These are phyloP conservation scores for Macropus fuliginosus DNA, from an alignment of 2,797 vertebrate species.

Conservation along the genomic window DNA sequence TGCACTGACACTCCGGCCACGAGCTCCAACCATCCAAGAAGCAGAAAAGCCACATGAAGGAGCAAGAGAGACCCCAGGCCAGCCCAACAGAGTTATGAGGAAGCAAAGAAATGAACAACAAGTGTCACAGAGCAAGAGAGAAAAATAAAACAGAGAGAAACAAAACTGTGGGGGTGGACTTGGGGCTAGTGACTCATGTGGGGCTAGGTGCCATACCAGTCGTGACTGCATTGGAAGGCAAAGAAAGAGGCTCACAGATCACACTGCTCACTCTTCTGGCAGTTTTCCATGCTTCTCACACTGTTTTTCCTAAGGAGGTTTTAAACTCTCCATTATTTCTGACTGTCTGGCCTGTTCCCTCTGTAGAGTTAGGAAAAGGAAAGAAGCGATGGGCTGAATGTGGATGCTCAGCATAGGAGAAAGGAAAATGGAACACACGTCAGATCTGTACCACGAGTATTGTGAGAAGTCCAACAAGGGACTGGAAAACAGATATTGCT, in stretches of 20 bases:
- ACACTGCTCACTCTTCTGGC: background rate
- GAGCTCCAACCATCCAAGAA: constrained; percentile 92
- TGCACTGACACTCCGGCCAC: constrained; percentile 95
- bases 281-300: background rate
- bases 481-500: background rate
- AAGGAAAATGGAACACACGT: background rate
- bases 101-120: constrained; percentile 82
- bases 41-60: constrained; percentile 87
- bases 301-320: constrained; percentile 37
- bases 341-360: background rate
- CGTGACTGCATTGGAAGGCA: background rate
- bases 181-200: background rate
- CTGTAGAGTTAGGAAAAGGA: background rate
- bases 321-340: background rate
- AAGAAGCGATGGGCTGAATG: background rate
- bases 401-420: background rate
- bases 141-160: constrained; percentile 77
- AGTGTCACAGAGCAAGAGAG: constrained; percentile 82
- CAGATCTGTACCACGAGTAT: background rate
- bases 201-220: background rate
- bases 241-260: background rate
- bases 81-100: constrained; percentile 85
- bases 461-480: background rate
- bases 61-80: constrained; percentile 86
- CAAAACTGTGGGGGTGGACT: constrained; percentile 31